These are phyloP conservation scores for Nasonia oneida DNA, from an alignment of 2,888 invertebrate species.

Conservation along the genomic window DNA sequence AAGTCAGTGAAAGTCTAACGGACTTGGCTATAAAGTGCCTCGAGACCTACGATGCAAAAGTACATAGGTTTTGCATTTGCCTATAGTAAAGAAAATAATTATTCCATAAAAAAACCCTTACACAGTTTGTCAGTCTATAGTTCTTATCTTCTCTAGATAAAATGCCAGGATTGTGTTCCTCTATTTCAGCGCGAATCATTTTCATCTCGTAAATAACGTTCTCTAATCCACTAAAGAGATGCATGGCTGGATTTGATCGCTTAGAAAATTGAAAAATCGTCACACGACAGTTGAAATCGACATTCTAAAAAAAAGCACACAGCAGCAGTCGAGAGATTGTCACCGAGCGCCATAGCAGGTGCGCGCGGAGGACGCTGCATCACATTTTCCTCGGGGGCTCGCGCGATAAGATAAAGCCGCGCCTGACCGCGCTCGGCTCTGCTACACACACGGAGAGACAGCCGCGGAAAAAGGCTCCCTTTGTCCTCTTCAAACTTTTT, in stretches of 20 bases:
- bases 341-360: background rate
- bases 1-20: constrained; percentile 60
- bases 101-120: constrained; percentile 31
- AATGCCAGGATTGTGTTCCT: background rate
- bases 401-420: constrained; percentile 48
- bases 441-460: background rate
- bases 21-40: constrained; percentile 48
- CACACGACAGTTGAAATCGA: background rate
- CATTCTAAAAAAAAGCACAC: background rate
- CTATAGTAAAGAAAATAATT: constrained; percentile 33
- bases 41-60: constrained; percentile 36
- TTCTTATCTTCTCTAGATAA: background rate
- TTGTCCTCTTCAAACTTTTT: constrained; percentile 38
- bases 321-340: background rate
- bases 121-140: background rate
- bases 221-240: background rate
- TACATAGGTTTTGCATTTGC: constrained; percentile 60
- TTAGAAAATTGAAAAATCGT: too few species aligned
- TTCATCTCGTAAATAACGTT: background rate
- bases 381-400: constrained; percentile 33
- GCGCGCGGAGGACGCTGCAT: constrained; percentile 14
- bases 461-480: constrained; percentile 33
- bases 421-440: constrained; percentile 29
- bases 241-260: background rate
- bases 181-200: background rate